Percentiles rank a stretch among this genome's conserved stretches.
phyloP scores from a whole-genome alignment of 2,113 vertebrate genomes.

The Leptocoma aspasia region DNA sequence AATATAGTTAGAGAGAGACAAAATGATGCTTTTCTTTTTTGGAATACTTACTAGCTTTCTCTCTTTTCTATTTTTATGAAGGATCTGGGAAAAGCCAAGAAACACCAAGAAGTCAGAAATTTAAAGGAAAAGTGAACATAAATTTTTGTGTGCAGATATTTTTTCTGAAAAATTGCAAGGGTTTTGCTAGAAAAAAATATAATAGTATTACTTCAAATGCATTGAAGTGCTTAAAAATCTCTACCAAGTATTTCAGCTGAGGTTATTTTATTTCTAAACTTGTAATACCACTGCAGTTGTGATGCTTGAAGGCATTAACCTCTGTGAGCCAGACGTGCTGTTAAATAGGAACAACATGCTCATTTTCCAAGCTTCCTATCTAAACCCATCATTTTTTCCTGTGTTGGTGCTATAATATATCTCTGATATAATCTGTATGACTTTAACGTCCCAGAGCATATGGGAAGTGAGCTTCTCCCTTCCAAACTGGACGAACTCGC shows the following conservation, averaged over 20 bases:
- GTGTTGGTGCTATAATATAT: not conserved
- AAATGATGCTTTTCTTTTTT: not conserved
- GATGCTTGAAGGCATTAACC: not conserved
- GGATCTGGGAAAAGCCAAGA: not conserved
- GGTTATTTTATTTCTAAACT: not conserved
- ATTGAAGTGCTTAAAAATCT: not conserved
- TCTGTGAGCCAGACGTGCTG: not conserved
- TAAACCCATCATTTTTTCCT: not conserved
- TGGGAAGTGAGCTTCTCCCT: not conserved
- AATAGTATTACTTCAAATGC: not conserved
- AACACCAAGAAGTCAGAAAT: not conserved
- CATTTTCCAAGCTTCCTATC: not conserved
- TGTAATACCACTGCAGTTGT: not conserved
- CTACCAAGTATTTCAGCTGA: not conserved
- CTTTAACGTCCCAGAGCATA: not conserved
- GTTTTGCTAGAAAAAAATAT: not conserved
- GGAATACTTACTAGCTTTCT: not conserved
- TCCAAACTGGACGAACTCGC: not conserved
- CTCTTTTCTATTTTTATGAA: not conserved
- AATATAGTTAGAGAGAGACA: not conserved
- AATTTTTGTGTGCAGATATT: not conserved
- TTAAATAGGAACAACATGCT: not conserved
- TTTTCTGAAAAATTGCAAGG: not conserved
- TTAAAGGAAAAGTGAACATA: not conserved
- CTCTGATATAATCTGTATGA: not conserved